A percentile compares a stretch with the other conserved stretches of the same genome.
These are phyloP conservation scores for Acleris sparsana DNA, from an alignment of 2,888 invertebrate genomes.

Conservation along the genomic window DNA sequence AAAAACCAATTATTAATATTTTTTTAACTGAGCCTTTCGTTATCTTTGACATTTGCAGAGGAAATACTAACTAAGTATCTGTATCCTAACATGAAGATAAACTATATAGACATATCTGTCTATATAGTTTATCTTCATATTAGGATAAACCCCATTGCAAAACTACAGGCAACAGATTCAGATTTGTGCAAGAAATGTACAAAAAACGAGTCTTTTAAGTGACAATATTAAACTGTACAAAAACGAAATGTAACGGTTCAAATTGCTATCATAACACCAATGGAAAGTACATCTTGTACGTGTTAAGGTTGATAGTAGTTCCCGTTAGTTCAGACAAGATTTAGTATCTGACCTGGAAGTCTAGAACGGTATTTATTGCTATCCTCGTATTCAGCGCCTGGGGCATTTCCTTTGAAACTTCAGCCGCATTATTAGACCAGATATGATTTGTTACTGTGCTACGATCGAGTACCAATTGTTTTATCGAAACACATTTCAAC, in stretches of 20 bases:
- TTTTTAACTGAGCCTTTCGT: too few species aligned
- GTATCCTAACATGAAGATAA: background rate
- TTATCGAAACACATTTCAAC: too few species aligned
- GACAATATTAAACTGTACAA: slow-evolving; percentile 4
- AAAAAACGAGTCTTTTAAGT: too few species aligned
- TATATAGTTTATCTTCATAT: background rate
- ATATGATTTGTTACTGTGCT: background rate
- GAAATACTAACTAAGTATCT: too few species aligned
- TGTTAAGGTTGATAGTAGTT: slow-evolving; percentile 2
- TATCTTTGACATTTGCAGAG: too few species aligned
- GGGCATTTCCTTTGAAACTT: slow-evolving; percentile 14
- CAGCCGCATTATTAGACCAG: background rate
- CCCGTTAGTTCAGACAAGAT: slow-evolving; percentile 25
- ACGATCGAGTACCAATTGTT: background rate
- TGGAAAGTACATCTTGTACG: slow-evolving; percentile 7
- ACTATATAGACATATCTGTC: too few species aligned
- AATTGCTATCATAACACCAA: background rate
- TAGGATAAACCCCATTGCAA: background rate
- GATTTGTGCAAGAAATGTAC: too few species aligned
- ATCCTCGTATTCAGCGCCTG: slow-evolving; percentile 14
- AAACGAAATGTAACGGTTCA: slow-evolving; percentile 11
- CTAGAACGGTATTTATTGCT: slow-evolving; percentile 30
- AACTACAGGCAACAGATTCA: too few species aligned
- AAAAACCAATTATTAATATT: too few species aligned
- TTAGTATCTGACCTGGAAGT: slow-evolving; percentile 30